These are phyloP conservation scores for Porites cylindrica DNA, from an alignment of 92 coral and sea anemone species.

Conservation along the genomic window DNA sequence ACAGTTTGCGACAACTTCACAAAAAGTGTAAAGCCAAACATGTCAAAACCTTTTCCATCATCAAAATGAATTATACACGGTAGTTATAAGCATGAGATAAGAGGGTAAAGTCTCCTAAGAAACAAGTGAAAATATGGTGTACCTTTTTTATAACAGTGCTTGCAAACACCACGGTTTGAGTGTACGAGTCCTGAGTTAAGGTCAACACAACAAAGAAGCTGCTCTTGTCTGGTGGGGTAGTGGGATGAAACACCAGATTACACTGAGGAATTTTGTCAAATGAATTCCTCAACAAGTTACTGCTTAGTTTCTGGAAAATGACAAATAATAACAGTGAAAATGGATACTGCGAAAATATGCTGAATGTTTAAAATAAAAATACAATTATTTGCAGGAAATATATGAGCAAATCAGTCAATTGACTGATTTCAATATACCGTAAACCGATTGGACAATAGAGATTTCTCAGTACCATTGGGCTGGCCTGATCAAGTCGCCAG, in stretches of 20 bases:
- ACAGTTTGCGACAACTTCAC: too few relatives aligned
- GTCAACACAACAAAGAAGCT: conserved; percentile 12
- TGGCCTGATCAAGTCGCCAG: conserved; percentile 1
- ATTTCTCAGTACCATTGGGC: conserved; percentile 2
- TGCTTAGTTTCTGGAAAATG: neutral
- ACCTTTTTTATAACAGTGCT: conserved; percentile 34
- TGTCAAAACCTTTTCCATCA: too few relatives aligned
- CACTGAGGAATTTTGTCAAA: neutral
- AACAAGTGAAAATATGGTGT: neutral
- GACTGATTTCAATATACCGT: neutral
- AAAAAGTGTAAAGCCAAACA: too few relatives aligned
- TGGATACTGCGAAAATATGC: neutral
- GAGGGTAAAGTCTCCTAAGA: too few relatives aligned
- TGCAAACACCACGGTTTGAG: conserved; percentile 24
- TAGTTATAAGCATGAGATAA: too few relatives aligned
- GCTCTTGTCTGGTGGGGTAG: neutral
- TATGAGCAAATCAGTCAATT: too few relatives aligned
- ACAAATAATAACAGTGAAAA: neutral
- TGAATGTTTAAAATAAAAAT: too few relatives aligned
- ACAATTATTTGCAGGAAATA: too few relatives aligned
- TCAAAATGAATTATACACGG: too few relatives aligned
- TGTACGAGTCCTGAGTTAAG: conserved; percentile 4
- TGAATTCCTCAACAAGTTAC: conserved; percentile 17
- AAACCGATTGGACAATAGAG: neutral
- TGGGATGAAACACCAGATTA: conserved; percentile 9